Conservation (phyloP, 2,888 invertebrate genomes). For the Leptopilina drosophilae region DNA sequence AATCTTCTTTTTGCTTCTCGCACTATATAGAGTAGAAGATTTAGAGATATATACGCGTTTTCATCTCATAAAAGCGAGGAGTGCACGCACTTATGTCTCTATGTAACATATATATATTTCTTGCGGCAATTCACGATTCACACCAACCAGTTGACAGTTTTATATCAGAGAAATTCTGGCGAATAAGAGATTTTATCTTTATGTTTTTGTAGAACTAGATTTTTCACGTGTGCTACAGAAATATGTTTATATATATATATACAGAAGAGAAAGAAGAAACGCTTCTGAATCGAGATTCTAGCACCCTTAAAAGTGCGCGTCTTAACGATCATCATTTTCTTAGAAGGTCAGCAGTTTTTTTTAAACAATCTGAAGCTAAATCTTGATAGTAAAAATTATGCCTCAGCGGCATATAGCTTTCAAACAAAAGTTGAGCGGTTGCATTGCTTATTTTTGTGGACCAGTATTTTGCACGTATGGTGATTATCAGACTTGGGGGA, state of each 20-base stretch:
- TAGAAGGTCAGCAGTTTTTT: conserved; percentile 53
- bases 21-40: background rate
- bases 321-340: conserved; percentile 56
- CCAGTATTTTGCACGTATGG: background rate
- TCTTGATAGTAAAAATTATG: conserved; percentile 56
- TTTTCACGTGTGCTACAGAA: conserved; percentile 46
- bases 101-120: background rate
- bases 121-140: conserved; percentile 10
- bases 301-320: conserved; percentile 50
- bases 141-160: conserved; percentile 19
- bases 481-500: too few species aligned
- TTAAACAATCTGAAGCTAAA: conserved; percentile 53
- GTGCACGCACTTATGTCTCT: background rate
- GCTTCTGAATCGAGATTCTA: conserved; percentile 55
- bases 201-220: conserved; percentile 50
- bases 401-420: conserved; percentile 53
- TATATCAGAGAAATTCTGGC: background rate
- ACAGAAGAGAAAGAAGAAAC: conserved; percentile 52
- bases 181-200: conserved; percentile 49
- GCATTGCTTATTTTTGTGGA: too few species aligned
- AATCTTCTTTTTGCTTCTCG: background rate
- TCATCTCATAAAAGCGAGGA: too few species aligned
- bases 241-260: background rate
- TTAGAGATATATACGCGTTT: background rate
- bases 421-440: conserved; percentile 44